Evolutionary conservation across 2,888 invertebrate genomes (phyloP), one percentile per base, ranked within the genome.

Genomic region (Labia minor): DNA sequence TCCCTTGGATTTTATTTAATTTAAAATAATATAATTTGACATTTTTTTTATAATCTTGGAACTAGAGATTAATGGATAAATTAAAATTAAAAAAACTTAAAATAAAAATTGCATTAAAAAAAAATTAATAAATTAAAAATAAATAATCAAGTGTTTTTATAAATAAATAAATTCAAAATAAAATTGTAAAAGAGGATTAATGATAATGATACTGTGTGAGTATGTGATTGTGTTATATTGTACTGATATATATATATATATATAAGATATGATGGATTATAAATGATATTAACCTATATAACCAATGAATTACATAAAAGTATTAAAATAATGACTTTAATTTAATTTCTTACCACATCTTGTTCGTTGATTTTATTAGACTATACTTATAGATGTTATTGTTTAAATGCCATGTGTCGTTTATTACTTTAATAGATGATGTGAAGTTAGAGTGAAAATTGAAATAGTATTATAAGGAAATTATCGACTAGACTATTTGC

Each of bases 1-100:
- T 49, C 8, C 49, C 49, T 49, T 49, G 49, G 49, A 49, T 49
- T 37, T 49, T n/a, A n/a, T n/a, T 61, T 68, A 66, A 68, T 65
- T 65, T 65, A 70, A 67, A 64, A 66, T 63, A 65, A 64, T 62
- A 61, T 33, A 63, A 61, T 66, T 68, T 61, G 84, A 85, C 26
- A 26, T 26, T 26, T n/a, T n/a, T n/a, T n/a, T n/a, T 26, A 26
- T 26, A 26, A 26, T 26, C 26, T 26, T 26, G 26, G 26, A 8
- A 26, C 26, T 26, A 26, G 3, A n/a, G n/a, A 26, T 26, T 26
- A 26, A 26, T 6, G 3, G 26, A 26, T 26, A 8, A 26, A 26
- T 26, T 6, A 26, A 26, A 26, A 26, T 6, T 26, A 26, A 26
- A 26, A 26, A 26, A 49, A 33, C 11, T 33, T 33, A 10, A 49